Evolutionary conservation across 2,888 invertebrate species (phyloP), one percentile per base, ranked within the genome.

Genomic region (Melanotus villosus): DNA sequence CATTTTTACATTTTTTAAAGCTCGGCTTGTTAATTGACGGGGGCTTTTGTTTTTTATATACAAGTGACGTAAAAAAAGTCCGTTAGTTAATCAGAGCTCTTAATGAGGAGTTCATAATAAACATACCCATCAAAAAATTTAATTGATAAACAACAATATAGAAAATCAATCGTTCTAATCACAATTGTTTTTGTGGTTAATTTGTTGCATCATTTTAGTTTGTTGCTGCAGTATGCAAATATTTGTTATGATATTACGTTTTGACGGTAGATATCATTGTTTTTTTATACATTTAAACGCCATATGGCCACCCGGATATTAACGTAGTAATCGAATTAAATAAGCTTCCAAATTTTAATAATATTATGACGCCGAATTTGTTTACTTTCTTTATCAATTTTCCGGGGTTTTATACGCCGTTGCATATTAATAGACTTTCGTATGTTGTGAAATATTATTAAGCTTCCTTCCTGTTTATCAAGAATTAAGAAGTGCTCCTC

Each of bases 231-330:
- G 41, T 57, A 57, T 1, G 10, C 34, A 41, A 57, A 57, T 57
- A 57, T 57, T 57, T 57, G 30, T 23, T 38, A 7, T 41, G 57
- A 41, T 41, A 26, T 18, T 57, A 16, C 19, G 12, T 30, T 23
- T 14, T 23, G 10, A 23, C 23, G 41, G 30, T 23, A 23, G 12
- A 38, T 38, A 16, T 2, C 16, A 12, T 1, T 9, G 12, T 7
- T 41, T 14, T 14, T 23, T 57, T 41, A 38, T 41, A 18, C 23
- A 9, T n/a, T n/a, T n/a, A n/a, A n/a, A 12, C 12, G 7, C 23
- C 38, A 21, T 57, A 38, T 14, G 38, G 26, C 19, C 23, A 12
- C 10, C 23, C 23, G 21, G 19, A 36, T 23, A 30, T 16, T 18
- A 41, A 26, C 7, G 7, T 5, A 5, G 4, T 26, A 57, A 57